Conservation (phyloP, 1,140 invertebrate genomes). For the Drosophila sproati region DNA sequence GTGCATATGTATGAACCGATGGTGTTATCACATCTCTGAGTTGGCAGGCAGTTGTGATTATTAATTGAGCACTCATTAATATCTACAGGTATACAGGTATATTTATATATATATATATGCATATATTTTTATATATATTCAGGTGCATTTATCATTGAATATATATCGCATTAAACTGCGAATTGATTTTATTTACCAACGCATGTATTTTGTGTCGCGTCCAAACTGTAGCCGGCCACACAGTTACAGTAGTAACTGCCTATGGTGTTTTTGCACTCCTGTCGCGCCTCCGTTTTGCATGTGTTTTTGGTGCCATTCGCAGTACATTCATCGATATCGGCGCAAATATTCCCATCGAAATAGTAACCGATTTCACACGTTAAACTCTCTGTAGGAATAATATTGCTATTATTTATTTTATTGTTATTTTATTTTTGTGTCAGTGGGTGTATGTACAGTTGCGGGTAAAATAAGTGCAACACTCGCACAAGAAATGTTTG, state of each 20-base stretch:
- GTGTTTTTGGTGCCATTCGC: conserved; percentile 85
- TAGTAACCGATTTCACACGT: conserved; percentile 64
- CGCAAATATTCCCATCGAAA: conserved; percentile 65
- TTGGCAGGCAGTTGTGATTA: conserved; percentile 86
- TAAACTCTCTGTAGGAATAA: background rate
- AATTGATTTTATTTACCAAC: conserved; percentile 86
- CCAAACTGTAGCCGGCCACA: conserved; percentile 89
- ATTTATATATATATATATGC: background rate
- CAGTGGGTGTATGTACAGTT: too few relatives aligned
- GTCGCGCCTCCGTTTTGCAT: conserved; percentile 87
- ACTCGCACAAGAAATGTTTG: too few relatives aligned
- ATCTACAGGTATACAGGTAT: conserved; percentile 83
- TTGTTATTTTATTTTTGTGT: too few relatives aligned
- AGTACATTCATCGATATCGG: conserved; percentile 91
- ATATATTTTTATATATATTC: background rate
- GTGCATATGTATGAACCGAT: conserved; percentile 94
- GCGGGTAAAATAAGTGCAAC: too few relatives aligned
- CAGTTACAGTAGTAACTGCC: conserved; percentile 93
- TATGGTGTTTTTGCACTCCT: conserved; percentile 90
- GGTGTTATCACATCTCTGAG: conserved; percentile 95
- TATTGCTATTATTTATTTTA: too few relatives aligned
- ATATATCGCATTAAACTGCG: too few relatives aligned
- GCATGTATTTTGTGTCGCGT: conserved; percentile 89
- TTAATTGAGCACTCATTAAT: conserved; percentile 88
- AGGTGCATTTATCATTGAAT: background rate